phyloP scores from a whole-genome alignment of 2,113 vertebrate genomes.

The Zosterops borbonicus region DNA sequence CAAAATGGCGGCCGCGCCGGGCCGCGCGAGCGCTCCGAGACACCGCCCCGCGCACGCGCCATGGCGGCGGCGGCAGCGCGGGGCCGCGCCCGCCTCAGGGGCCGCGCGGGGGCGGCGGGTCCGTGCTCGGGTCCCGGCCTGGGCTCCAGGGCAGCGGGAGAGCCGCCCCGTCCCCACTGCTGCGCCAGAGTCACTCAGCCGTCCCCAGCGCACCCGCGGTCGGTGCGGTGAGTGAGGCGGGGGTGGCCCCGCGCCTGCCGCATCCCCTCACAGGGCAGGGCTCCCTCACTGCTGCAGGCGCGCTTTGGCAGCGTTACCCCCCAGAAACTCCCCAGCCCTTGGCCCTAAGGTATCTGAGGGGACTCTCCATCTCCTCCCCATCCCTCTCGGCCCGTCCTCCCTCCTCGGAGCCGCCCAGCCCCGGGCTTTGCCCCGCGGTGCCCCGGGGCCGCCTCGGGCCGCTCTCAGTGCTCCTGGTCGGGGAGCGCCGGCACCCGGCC shows the following conservation, averaged over 20 bases:
- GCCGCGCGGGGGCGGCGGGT: rapidly evolving
- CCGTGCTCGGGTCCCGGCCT: rapidly evolving
- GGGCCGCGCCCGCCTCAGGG: neutral
- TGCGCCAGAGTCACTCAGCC: neutral
- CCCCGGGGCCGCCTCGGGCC: neutral
- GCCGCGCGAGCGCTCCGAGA: neutral
- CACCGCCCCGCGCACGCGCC: constrained; percentile 23
- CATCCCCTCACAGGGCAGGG: neutral
- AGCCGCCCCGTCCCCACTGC: rapidly evolving
- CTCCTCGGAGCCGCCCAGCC: neutral
- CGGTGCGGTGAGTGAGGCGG: neutral
- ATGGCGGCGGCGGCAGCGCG: neutral
- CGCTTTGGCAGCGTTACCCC: neutral
- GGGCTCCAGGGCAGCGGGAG: neutral
- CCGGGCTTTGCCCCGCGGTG: rapidly evolving
- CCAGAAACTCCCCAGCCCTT: too few species aligned
- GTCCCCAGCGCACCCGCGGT: neutral
- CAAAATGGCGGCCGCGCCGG: constrained; percentile 48
- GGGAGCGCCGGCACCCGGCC: neutral
- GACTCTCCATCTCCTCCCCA: neutral
- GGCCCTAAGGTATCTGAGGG: neutral
- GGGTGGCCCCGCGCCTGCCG: neutral
- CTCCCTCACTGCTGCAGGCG: neutral
- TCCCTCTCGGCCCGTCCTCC: neutral
- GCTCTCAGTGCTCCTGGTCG: too few species aligned